phyloP scores from a whole-genome alignment of 2,797 vertebrate species.

The Sitta carolinensis region DNA sequence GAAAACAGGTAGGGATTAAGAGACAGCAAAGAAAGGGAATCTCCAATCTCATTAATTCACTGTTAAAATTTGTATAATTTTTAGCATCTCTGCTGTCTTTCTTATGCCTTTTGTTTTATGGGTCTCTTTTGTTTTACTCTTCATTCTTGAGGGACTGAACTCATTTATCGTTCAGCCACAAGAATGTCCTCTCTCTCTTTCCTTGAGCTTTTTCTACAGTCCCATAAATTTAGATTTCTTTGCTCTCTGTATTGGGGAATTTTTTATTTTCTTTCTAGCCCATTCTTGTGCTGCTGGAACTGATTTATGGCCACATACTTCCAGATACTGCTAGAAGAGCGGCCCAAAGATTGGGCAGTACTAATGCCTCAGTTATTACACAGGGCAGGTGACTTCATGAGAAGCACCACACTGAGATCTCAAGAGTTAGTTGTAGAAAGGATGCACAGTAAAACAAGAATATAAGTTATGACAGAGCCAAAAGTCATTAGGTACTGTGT shows the following conservation, averaged over 20 bases:
- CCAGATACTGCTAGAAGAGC: background rate
- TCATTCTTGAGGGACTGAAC: background rate
- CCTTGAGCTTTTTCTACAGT: background rate
- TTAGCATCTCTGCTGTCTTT: background rate
- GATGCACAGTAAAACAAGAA: background rate
- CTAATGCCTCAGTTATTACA: background rate
- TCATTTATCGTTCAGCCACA: background rate
- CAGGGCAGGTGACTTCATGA: background rate
- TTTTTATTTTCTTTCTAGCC: background rate
- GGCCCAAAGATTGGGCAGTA: background rate
- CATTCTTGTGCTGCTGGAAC: background rate
- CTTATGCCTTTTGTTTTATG: background rate
- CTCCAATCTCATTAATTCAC: background rate
- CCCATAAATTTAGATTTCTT: constrained; percentile 19
- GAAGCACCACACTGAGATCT: background rate
- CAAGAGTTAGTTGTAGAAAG: background rate
- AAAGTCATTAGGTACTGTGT: background rate
- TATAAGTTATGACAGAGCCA: background rate
- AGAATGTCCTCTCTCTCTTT: background rate
- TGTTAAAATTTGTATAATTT: background rate
- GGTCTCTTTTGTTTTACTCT: background rate
- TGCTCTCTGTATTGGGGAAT: background rate
- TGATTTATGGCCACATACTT: background rate
- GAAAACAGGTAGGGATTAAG: background rate
- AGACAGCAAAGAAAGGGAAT: background rate